Conservation (phyloP, 2,113 vertebrate species). For the Puntigrus tetrazona region DNA sequence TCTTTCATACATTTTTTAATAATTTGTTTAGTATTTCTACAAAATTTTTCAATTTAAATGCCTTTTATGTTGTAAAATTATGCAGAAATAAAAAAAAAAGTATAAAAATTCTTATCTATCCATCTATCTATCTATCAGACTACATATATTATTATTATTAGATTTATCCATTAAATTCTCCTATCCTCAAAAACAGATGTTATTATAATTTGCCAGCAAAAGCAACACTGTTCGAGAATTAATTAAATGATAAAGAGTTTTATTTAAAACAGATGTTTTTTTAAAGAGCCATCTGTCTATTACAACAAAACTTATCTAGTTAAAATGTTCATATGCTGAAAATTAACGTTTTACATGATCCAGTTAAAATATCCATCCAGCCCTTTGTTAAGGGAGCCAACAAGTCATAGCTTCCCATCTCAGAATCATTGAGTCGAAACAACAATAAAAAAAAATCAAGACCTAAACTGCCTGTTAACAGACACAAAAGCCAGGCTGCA, state of each 20-base stretch:
- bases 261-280: constrained; percentile 14
- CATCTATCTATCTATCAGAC: neutral
- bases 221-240: neutral
- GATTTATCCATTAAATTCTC: neutral
- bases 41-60: no score
- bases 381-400: neutral
- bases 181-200: neutral
- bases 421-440: neutral
- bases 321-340: neutral
- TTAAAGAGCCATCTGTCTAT: neutral
- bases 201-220: neutral
- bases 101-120: no score
- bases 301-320: neutral
- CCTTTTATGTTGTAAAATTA: no score
- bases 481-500: constrained; percentile 32
- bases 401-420: neutral
- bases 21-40: neutral
- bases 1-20: neutral
- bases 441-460: neutral
- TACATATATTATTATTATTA: neutral
- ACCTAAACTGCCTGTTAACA: neutral
- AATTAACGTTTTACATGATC: neutral
- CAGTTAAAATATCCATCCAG: neutral
- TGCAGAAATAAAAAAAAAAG: no score
- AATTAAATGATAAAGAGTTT: neutral